Percentiles rank a stretch among this genome's conserved stretches.
phyloP scores from a whole-genome alignment of 1,140 invertebrate genomes.

The Elysia chlorotica region DNA sequence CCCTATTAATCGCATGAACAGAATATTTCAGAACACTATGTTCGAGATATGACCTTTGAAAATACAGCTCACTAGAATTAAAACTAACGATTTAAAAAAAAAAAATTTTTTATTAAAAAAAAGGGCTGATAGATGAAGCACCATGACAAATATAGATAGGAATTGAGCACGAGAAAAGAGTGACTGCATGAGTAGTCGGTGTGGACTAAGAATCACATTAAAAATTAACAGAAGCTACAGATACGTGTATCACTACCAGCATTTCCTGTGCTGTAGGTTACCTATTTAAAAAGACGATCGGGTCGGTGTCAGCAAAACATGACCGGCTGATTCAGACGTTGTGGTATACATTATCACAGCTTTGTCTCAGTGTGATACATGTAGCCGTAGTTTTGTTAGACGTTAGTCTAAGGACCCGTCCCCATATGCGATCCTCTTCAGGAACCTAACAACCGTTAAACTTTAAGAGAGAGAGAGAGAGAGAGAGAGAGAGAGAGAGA shows the following conservation, averaged over 20 bases:
- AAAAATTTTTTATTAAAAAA: too few relatives aligned
- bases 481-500: slow-evolving; percentile 1
- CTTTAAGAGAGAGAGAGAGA: neutral
- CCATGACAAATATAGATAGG: too few relatives aligned
- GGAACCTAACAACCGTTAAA: neutral
- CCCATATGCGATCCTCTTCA: neutral
- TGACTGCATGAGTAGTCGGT: too few relatives aligned
- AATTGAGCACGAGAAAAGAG: too few relatives aligned
- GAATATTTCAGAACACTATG: neutral
- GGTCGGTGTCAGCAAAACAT: neutral
- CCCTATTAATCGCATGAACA: neutral
- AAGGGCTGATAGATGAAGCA: too few relatives aligned
- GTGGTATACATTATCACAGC: neutral
- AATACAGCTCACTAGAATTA: neutral
- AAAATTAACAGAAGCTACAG: too few relatives aligned
- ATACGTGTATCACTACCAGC: too few relatives aligned
- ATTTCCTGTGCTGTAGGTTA: too few relatives aligned
- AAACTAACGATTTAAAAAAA: too few relatives aligned
- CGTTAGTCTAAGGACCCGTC: too few relatives aligned
- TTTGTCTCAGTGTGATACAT: neutral
- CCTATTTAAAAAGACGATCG: neutral
- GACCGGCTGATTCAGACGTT: neutral
- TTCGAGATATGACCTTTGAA: too few relatives aligned
- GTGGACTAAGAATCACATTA: too few relatives aligned
- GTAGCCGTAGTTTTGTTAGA: neutral